Evolutionary conservation across 2,888 invertebrate genomes (phyloP).

Genomic region (Crioceris asparagi): DNA sequence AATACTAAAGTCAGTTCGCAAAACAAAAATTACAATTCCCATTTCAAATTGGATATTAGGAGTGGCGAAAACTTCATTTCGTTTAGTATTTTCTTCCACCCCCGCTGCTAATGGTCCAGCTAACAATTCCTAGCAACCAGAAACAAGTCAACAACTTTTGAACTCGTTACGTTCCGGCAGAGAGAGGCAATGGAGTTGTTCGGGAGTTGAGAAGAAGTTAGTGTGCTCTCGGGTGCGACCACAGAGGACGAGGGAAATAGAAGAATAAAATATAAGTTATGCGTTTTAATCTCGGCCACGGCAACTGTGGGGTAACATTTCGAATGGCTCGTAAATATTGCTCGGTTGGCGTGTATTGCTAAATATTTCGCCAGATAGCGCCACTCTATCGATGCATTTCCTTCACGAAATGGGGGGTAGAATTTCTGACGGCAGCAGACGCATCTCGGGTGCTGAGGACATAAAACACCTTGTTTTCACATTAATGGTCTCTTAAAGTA

Average conservation of each 20-base stretch:
- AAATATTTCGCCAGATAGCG: constrained; percentile 35
- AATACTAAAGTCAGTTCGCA: too few relatives aligned
- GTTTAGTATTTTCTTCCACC: too few relatives aligned
- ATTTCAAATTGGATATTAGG: too few relatives aligned
- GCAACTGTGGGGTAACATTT: constrained; percentile 33
- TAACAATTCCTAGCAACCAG: too few relatives aligned
- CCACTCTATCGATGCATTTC: constrained; percentile 19
- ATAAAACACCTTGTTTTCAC: constrained; percentile 24
- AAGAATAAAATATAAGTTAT: constrained; percentile 41
- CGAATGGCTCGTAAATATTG: constrained; percentile 35
- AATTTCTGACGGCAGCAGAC: background rate
- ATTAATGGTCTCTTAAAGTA: constrained; percentile 30
- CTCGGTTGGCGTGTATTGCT: constrained; percentile 33
- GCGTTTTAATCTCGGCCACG: constrained; percentile 39
- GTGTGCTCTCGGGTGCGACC: too few relatives aligned
- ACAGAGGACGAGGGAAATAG: constrained; percentile 28
- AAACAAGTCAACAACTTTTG: too few relatives aligned
- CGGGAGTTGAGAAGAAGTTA: constrained; percentile 2
- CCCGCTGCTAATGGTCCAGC: too few relatives aligned
- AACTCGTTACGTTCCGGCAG: too few relatives aligned
- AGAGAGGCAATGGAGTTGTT: constrained; percentile 1
- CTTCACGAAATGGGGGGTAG: background rate
- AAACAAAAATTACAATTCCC: too few relatives aligned
- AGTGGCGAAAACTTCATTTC: too few relatives aligned
- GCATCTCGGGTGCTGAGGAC: background rate